phyloP scores from a whole-genome alignment of 1,140 invertebrate genomes.

The Hyles vespertilio region DNA sequence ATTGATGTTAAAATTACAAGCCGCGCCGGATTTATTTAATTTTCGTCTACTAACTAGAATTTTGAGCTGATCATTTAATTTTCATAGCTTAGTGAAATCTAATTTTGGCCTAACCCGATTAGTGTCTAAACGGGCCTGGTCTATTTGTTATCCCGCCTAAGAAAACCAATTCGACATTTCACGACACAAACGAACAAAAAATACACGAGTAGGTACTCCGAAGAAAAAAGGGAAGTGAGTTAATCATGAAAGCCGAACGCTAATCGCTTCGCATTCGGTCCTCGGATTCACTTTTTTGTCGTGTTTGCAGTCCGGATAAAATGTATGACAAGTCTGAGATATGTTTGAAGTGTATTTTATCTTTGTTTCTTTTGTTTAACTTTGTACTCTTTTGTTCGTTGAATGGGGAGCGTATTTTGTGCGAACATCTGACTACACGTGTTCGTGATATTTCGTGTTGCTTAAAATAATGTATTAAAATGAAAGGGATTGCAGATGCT shows the following conservation, averaged over 20 bases:
- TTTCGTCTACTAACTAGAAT: slow-evolving; percentile 40
- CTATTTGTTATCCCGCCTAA: slow-evolving; percentile 50
- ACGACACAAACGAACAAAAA: slow-evolving; percentile 26
- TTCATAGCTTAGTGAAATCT: slow-evolving; percentile 43
- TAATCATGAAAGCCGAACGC: slow-evolving; percentile 55
- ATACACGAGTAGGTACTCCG: slow-evolving; percentile 38
- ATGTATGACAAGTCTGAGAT: slow-evolving; percentile 39
- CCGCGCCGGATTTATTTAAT: slow-evolving; percentile 39
- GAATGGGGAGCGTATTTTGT: too few species aligned
- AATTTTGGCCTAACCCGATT: slow-evolving; percentile 43
- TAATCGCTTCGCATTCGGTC: slow-evolving; percentile 39
- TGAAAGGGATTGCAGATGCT: too few species aligned
- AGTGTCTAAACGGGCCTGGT: slow-evolving; percentile 37
- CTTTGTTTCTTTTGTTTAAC: slow-evolving; percentile 22
- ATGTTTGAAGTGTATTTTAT: slow-evolving; percentile 39
- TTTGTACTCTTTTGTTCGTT: slow-evolving; percentile 3
- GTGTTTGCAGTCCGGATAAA: slow-evolving; percentile 39
- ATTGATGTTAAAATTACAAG: slow-evolving; percentile 34
- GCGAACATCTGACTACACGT: too few species aligned
- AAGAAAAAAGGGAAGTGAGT: slow-evolving; percentile 41
- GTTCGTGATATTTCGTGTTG: too few species aligned
- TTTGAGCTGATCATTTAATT: slow-evolving; percentile 44
- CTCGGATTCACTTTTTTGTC: slow-evolving; percentile 37
- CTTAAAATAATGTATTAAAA: too few species aligned
- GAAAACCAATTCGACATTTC: slow-evolving; percentile 41